Base-by-base conservation (phyloP, 35 echinoderm and acorn worm species). In the Diadema setosum region DNA sequence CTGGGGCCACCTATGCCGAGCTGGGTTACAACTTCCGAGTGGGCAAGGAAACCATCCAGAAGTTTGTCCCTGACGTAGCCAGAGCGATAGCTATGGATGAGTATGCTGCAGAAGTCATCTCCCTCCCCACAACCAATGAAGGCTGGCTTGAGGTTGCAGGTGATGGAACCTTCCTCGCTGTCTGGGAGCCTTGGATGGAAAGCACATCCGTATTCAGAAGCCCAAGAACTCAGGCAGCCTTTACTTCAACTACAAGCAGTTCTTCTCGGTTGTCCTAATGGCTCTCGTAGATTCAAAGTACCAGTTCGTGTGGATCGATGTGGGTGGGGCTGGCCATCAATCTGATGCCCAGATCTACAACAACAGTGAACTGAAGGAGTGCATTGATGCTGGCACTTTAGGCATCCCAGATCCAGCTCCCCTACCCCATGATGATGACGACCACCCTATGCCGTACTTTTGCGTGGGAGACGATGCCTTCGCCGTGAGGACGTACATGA, bases 281-380 rank as follows among this genome's bases (percentile, higher is more conserved):
- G n/a, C n/a, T n/a, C n/a, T n/a, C n/a, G n/a, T n/a, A n/a, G 86
- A 88, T 69, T 57, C 86, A 29, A 43, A 88, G 17, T 60, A 56
- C 24, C 30, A 81, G 65, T 81, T 81, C 73, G 27, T 80, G 30
- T 81, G 61, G 58, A 59, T 81, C 12, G 86, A 88, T 59, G 45
- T 88, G 3, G 86, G 86, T 31, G 86, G 84, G 12, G 16, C 29
- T 26, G 82, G 82, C 15, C 16, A 25, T 24, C 58, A 67, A 42
- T 86, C 84, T 39, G 55, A 86, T 86, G 81, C 40, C 27, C 88
- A 90, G 57, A 90, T 90, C 40, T 90, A 65, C 61, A 90, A 84
- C 32, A 36, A 86, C 35, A 70, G 48, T 89, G 76, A 88, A 12
- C 75, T 89, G 40, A 58, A 84, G 70, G 75, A 89, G 35, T 56